A percentile compares a stretch with the other conserved stretches of the same genome.
Conservation (phyloP, 2,113 vertebrate species). For the Geothlypis trichas region DNA sequence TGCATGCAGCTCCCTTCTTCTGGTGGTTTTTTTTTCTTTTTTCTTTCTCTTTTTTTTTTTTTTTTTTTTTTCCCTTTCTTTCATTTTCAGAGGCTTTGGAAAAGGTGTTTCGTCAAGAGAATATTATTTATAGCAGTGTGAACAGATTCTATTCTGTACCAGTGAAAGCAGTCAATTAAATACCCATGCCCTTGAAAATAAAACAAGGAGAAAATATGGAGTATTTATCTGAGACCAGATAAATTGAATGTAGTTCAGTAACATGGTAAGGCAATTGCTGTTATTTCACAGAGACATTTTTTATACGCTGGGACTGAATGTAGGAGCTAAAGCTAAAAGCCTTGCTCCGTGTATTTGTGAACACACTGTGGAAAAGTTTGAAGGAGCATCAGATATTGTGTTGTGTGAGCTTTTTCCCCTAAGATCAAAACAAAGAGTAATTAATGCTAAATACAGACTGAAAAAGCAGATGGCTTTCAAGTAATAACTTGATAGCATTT, state of each 20-base stretch:
- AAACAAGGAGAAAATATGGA: slow-evolving; percentile 52
- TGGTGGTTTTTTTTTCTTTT: neutral
- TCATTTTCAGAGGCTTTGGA: slow-evolving; percentile 48
- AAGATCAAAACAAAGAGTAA: slow-evolving; percentile 36
- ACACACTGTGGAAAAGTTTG: neutral
- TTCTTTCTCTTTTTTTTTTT: neutral
- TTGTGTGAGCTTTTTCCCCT: neutral
- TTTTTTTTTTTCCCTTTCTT: neutral
- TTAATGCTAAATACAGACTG: slow-evolving; percentile 49
- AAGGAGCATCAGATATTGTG: neutral
- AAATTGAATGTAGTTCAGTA: slow-evolving; percentile 29
- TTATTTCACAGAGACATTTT: neutral
- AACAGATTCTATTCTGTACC: slow-evolving; percentile 37
- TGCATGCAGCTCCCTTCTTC: neutral
- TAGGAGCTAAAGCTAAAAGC: neutral
- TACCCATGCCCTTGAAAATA: slow-evolving; percentile 66
- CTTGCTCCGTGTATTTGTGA: neutral
- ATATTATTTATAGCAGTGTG: slow-evolving; percentile 38
- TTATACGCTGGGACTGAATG: neutral
- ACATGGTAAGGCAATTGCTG: slow-evolving; percentile 11
- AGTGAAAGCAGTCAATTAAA: slow-evolving; percentile 68
- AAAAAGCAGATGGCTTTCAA: slow-evolving; percentile 38
- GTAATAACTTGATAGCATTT: slow-evolving; percentile 37
- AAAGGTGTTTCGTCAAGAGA: slow-evolving; percentile 49
- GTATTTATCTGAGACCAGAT: slow-evolving; percentile 39